These are phyloP conservation scores for Ectemnius continuus DNA, from an alignment of 2,888 invertebrate species.

Conservation along the genomic window DNA sequence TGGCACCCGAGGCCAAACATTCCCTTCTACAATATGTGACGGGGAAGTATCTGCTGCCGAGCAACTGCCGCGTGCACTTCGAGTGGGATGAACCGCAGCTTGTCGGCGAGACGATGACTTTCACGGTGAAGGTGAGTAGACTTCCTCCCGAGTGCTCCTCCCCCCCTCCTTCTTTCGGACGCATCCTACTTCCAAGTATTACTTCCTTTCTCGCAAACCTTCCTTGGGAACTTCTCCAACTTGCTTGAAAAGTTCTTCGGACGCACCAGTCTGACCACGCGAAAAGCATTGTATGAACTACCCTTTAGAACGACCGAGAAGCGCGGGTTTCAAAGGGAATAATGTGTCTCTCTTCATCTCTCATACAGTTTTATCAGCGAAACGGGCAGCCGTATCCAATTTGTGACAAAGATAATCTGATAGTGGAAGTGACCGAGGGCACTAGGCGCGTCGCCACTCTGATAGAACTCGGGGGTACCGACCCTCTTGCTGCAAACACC, in stretches of 20 bases:
- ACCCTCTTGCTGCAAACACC: slow-evolving; percentile 91
- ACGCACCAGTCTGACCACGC: too few species aligned
- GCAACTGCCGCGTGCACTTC: slow-evolving; percentile 91
- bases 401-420: slow-evolving; percentile 94
- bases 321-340: not conserved
- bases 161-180: too few species aligned
- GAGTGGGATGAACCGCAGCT: slow-evolving; percentile 94
- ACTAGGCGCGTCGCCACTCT: slow-evolving; percentile 90
- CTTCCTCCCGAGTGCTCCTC: too few species aligned
- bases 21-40: slow-evolving; percentile 94
- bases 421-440: slow-evolving; percentile 92
- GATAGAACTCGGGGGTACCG: slow-evolving; percentile 91
- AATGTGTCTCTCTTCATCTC: slow-evolving; percentile 25
- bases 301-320: too few species aligned
- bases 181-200: too few species aligned
- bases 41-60: slow-evolving; percentile 92
- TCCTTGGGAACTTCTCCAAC: too few species aligned
- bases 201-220: too few species aligned
- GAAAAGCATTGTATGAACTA: too few species aligned
- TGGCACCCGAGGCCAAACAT: slow-evolving; percentile 94
- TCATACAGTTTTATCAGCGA: slow-evolving; percentile 89
- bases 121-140: slow-evolving; percentile 84
- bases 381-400: slow-evolving; percentile 97
- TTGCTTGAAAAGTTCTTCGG: too few species aligned
- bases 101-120: slow-evolving; percentile 95